A percentile compares a stretch with the other conserved stretches of the same genome.
These are phyloP conservation scores for Crioceris asparagi DNA, from an alignment of 2,888 invertebrate genomes.

Conservation along the genomic window DNA sequence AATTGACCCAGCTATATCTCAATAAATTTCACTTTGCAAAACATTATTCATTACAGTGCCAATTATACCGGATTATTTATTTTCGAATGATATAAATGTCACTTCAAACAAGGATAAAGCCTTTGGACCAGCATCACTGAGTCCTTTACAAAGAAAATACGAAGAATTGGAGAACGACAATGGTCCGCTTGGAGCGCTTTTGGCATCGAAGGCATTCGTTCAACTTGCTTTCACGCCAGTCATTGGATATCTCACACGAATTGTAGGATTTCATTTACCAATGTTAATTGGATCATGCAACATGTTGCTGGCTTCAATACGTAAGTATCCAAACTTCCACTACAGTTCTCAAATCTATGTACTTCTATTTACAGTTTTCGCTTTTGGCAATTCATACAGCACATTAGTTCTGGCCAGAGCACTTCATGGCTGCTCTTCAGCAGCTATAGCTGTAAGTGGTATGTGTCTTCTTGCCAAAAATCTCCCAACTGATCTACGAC, in stretches of 20 bases:
- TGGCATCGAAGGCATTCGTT: conserved; percentile 70
- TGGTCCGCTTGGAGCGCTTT: conserved; percentile 53
- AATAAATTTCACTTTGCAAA: too few species aligned
- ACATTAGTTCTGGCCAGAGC: conserved; percentile 62
- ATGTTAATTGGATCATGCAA: conserved; percentile 58
- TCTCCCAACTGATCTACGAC: conserved; percentile 45
- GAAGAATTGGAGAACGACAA: conserved; percentile 47
- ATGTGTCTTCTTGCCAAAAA: conserved; percentile 66
- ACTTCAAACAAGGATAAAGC: conserved; percentile 8
- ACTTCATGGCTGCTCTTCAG: conserved; percentile 70
- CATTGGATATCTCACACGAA: conserved; percentile 56
- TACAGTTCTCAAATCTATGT: not conserved
- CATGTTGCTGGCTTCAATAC: conserved; percentile 53
- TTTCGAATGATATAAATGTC: conserved; percentile 41
- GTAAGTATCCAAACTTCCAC: conserved; percentile 41
- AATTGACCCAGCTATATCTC: too few species aligned
- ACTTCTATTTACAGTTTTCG: conserved; percentile 51
- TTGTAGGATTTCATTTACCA: conserved; percentile 56
- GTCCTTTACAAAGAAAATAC: conserved; percentile 36
- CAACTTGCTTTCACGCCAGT: conserved; percentile 69
- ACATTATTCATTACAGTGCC: conserved; percentile 58
- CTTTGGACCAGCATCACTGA: conserved; percentile 29
- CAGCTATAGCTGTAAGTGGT: conserved; percentile 68
- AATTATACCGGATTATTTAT: conserved; percentile 67
- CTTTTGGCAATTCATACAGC: conserved; percentile 59